Conservation (phyloP, 92 coral and sea anemone genomes). For the Micromussa lordhowensis region DNA sequence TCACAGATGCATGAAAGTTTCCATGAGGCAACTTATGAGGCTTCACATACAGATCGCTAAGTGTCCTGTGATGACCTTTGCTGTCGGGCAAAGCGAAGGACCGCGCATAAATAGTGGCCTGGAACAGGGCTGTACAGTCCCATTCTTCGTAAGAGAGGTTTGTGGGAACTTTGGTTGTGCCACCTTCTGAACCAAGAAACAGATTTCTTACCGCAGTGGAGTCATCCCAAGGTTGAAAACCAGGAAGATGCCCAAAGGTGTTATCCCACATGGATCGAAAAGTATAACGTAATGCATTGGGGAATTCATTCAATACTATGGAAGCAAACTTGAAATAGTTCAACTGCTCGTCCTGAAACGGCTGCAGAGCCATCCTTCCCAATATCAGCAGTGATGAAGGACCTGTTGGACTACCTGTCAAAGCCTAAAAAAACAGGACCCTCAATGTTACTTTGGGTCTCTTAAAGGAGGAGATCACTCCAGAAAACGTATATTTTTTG, state of each 20-base stretch:
- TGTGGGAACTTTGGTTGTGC: conserved; percentile 35
- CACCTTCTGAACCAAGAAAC: conserved; percentile 27
- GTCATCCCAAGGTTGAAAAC: conserved; percentile 70
- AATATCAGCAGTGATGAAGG: neutral
- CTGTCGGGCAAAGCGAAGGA: conserved; percentile 3
- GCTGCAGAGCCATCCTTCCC: neutral
- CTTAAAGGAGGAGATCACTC: no score
- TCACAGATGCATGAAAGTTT: neutral
- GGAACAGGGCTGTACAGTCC: conserved; percentile 36
- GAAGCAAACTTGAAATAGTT: conserved; percentile 31
- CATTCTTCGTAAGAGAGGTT: conserved; percentile 30
- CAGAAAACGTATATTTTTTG: no score
- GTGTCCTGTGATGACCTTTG: conserved; percentile 24
- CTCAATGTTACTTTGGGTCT: neutral
- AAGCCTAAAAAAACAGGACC: neutral
- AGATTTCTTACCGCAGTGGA: conserved; percentile 55
- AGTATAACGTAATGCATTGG: conserved; percentile 45
- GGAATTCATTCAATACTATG: conserved; percentile 62
- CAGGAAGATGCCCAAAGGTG: conserved; percentile 40
- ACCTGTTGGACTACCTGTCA: neutral
- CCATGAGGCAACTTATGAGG: neutral
- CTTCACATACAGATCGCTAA: conserved; percentile 20
- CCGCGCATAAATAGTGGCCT: conserved; percentile 24
- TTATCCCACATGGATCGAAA: conserved; percentile 68
- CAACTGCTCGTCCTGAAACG: conserved; percentile 3